These are phyloP conservation scores for Corythaeola cristata DNA, from an alignment of 2,113 vertebrate genomes.

Conservation along the genomic window DNA sequence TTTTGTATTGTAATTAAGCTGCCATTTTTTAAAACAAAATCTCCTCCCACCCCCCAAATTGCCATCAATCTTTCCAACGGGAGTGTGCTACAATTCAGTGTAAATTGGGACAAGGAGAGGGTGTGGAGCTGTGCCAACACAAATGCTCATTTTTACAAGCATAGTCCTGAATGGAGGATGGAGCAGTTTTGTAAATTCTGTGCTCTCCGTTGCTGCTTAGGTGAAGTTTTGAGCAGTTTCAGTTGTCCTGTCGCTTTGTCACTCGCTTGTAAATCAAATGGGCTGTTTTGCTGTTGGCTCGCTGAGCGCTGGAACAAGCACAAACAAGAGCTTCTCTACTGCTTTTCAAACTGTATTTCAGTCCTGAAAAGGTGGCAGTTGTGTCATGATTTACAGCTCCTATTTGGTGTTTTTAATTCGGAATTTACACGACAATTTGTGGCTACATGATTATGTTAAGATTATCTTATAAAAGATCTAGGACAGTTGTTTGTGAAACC, in stretches of 20 bases:
- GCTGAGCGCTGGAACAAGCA: neutral
- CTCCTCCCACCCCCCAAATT: slow-evolving; percentile 4
- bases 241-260: neutral
- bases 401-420: slow-evolving; percentile 68
- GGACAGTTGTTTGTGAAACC: slow-evolving; percentile 75
- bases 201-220: neutral
- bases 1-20: slow-evolving; percentile 45
- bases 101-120: slow-evolving; percentile 15
- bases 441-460: slow-evolving; percentile 71
- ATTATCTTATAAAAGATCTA: slow-evolving; percentile 73
- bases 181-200: neutral
- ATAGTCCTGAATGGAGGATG: neutral
- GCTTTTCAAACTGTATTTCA: neutral
- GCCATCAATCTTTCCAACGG: neutral
- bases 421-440: slow-evolving; percentile 69
- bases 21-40: neutral
- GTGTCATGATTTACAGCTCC: slow-evolving; percentile 58
- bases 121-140: slow-evolving; percentile 1
- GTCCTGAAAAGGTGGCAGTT: slow-evolving; percentile 22
- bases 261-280: neutral
- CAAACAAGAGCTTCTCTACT: neutral
- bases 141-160: slow-evolving; percentile 1
- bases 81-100: neutral
- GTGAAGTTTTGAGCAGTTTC: neutral
- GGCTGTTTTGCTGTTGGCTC: neutral